Evolutionary conservation across 2,797 vertebrate genomes (phyloP).

Genomic region (Hippopotamyrus pictus): DNA sequence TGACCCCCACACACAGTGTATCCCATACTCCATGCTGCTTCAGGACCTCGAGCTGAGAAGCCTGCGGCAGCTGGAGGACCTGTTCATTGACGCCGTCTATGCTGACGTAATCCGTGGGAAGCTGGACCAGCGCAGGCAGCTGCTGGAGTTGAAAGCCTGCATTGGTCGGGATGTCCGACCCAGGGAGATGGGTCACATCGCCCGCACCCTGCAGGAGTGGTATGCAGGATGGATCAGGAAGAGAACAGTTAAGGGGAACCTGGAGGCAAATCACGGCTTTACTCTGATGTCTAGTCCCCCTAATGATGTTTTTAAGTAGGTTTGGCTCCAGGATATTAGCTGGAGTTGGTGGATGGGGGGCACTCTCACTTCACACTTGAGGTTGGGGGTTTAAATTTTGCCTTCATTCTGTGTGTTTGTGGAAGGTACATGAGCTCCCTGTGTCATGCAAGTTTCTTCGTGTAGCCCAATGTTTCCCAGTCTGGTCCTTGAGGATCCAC

Average conservation of each 20-base stretch:
- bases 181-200: constrained; percentile 64
- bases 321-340: not conserved
- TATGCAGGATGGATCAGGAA: constrained; percentile 26
- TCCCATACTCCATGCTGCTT: constrained; percentile 73
- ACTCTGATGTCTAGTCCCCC: not conserved
- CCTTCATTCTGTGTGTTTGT: not conserved
- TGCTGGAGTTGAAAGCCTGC: constrained; percentile 73
- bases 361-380: not conserved
- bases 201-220: constrained; percentile 71
- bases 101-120: constrained; percentile 73
- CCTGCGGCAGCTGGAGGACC: constrained; percentile 70
- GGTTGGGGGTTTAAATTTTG: not conserved
- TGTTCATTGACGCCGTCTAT: constrained; percentile 74
- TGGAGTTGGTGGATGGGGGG: not conserved
- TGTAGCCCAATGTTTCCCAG: not conserved
- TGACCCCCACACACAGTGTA: constrained; percentile 52
- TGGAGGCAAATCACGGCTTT: not conserved
- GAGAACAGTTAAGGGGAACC: constrained; percentile 28
- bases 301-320: not conserved
- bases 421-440: not conserved
- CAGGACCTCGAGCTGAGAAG: constrained; percentile 71
- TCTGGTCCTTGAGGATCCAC: not conserved
- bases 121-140: constrained; percentile 69
- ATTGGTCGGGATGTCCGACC: constrained; percentile 71
- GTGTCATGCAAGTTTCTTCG: not conserved